Percentiles rank a stretch among this genome's conserved stretches.
These are phyloP conservation scores for Platycercus adscitus DNA, from an alignment of 2,113 vertebrate species.

Conservation along the genomic window DNA sequence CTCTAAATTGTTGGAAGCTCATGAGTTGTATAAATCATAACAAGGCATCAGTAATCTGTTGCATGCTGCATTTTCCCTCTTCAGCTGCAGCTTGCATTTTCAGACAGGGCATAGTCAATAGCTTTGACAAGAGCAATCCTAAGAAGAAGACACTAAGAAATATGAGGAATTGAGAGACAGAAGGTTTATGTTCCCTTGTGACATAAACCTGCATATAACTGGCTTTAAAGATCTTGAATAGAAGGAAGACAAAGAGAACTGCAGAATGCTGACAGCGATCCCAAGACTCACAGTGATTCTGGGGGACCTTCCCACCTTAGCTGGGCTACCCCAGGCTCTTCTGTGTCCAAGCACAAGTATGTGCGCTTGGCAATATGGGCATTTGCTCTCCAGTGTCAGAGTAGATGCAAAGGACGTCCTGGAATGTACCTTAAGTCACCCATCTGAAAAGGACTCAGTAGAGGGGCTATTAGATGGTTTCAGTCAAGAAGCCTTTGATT, in stretches of 20 bases:
- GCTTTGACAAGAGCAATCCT: neutral
- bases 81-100: neutral
- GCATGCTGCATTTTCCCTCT: neutral
- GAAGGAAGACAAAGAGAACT: neutral
- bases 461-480: neutral
- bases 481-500: neutral
- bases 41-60: neutral
- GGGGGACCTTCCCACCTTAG: neutral
- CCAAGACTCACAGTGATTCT: neutral
- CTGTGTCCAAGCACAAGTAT: neutral
- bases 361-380: neutral
- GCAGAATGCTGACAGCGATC: neutral
- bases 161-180: neutral
- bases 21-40: conserved; percentile 34
- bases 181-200: neutral
- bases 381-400: neutral
- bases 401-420: neutral
- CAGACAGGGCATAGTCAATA: neutral
- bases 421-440: neutral
- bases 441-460: neutral
- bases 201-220: neutral
- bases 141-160: neutral
- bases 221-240: neutral
- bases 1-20: conserved; percentile 44
- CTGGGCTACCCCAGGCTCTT: neutral